These are phyloP conservation scores for Malthinus seriepunctatus DNA, from an alignment of 2,888 invertebrate species.

Conservation along the genomic window DNA sequence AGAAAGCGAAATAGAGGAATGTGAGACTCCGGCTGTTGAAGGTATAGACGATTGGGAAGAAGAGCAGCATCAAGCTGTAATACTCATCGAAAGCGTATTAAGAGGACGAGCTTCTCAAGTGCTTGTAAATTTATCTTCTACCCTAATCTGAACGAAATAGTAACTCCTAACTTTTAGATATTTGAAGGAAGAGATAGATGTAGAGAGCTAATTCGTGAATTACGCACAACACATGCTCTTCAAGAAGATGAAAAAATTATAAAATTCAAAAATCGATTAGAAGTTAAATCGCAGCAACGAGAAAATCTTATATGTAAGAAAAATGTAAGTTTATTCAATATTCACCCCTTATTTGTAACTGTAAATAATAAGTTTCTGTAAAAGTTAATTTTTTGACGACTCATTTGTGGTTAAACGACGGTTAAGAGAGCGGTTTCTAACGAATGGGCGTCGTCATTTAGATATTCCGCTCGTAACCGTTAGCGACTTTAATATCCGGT, in stretches of 20 bases:
- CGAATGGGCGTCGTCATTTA: too few relatives aligned
- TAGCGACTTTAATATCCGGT: too few relatives aligned
- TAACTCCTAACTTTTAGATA: slow-evolving; percentile 58
- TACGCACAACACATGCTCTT: slow-evolving; percentile 69
- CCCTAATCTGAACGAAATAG: slow-evolving; percentile 12
- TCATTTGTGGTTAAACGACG: too few relatives aligned
- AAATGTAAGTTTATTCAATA: slow-evolving; percentile 9
- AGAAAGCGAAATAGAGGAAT: slow-evolving; percentile 32
- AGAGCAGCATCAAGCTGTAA: slow-evolving; percentile 58
- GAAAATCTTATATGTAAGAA: slow-evolving; percentile 36
- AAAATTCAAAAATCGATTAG: slow-evolving; percentile 41
- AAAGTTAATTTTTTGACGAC: too few relatives aligned
- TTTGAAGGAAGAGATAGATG: slow-evolving; percentile 71
- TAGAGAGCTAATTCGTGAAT: slow-evolving; percentile 70
- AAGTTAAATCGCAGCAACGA: slow-evolving; percentile 48
- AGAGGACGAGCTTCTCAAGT: slow-evolving; percentile 74
- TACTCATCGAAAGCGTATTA: slow-evolving; percentile 68
- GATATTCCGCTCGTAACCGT: too few relatives aligned
- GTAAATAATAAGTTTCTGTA: too few relatives aligned
- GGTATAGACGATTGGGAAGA: slow-evolving; percentile 49
- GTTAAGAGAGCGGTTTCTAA: too few relatives aligned
- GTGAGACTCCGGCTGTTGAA: slow-evolving; percentile 45
- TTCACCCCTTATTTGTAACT: too few relatives aligned
- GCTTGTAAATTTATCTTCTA: slow-evolving; percentile 56
- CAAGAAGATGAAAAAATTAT: slow-evolving; percentile 59